Percentiles rank a stretch among this genome's conserved stretches.
Conservation (phyloP, 2,113 vertebrate species). For the Ancistrus triradiatus region DNA sequence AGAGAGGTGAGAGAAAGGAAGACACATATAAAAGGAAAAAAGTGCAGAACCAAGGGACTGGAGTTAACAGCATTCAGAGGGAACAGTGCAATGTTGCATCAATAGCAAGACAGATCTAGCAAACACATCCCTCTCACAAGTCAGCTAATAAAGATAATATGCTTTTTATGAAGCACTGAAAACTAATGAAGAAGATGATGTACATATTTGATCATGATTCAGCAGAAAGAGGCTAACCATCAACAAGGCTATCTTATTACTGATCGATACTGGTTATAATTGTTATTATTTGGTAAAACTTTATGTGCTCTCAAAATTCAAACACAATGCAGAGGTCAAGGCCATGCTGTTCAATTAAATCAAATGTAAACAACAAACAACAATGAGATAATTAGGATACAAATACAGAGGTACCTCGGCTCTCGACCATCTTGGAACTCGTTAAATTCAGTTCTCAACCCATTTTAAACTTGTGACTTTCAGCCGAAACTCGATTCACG, state of each 20-base stretch:
- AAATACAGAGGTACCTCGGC: no score
- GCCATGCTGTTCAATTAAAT: constrained; percentile 66
- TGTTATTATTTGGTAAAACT: constrained; percentile 28
- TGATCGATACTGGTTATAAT: no score
- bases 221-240: constrained; percentile 21
- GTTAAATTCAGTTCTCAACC: no score
- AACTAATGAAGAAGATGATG: neutral
- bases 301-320: constrained; percentile 33
- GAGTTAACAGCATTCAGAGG: constrained; percentile 71
- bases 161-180: constrained; percentile 16
- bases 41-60: constrained; percentile 50
- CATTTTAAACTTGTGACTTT: no score
- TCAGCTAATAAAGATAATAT: constrained; percentile 9
- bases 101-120: constrained; percentile 64
- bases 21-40: constrained; percentile 30
- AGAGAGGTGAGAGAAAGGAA: constrained; percentile 48
- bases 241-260: constrained; percentile 15
- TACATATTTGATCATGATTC: no score
- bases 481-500: no score
- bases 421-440: no score
- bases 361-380: no score
- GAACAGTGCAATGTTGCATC: constrained; percentile 65
- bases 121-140: constrained; percentile 50
- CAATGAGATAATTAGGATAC: no score
- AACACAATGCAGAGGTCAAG: constrained; percentile 42